Evolutionary conservation across 2,113 vertebrate genomes (phyloP).

Genomic region (Rhinoderma darwinii): DNA sequence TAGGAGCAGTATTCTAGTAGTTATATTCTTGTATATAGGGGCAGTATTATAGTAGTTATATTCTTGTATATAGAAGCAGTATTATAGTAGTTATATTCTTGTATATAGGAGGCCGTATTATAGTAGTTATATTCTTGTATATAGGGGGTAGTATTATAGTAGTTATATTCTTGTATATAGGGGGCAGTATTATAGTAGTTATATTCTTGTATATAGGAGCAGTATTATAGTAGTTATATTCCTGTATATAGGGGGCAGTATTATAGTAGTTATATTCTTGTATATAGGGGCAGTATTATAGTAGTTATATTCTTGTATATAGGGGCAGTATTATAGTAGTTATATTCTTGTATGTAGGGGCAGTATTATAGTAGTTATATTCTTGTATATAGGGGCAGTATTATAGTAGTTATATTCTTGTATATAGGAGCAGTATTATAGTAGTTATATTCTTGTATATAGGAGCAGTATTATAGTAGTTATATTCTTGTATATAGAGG

Average conservation of each 20-base stretch:
- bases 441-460: conserved; percentile 2
- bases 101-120: background rate
- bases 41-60: background rate
- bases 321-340: background rate
- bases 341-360: background rate
- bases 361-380: conserved; percentile 1
- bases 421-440: conserved; percentile 1
- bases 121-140: conserved; percentile 3
- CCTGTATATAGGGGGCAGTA: background rate
- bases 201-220: background rate
- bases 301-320: conserved; percentile 2
- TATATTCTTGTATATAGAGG: conserved; percentile 1
- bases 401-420: background rate
- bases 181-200: conserved; percentile 7
- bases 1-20: conserved; percentile 14
- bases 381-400: background rate
- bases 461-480: background rate
- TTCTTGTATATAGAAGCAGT: background rate
- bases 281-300: conserved; percentile 1
- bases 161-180: conserved; percentile 8
- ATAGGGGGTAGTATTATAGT: conserved; percentile 1
- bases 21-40: conserved; percentile 1
- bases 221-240: conserved; percentile 6
- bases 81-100: conserved; percentile 5
- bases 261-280: conserved; percentile 1